These are phyloP conservation scores for Drosophila siamana DNA, from an alignment of 2,888 invertebrate species.

Conservation along the genomic window DNA sequence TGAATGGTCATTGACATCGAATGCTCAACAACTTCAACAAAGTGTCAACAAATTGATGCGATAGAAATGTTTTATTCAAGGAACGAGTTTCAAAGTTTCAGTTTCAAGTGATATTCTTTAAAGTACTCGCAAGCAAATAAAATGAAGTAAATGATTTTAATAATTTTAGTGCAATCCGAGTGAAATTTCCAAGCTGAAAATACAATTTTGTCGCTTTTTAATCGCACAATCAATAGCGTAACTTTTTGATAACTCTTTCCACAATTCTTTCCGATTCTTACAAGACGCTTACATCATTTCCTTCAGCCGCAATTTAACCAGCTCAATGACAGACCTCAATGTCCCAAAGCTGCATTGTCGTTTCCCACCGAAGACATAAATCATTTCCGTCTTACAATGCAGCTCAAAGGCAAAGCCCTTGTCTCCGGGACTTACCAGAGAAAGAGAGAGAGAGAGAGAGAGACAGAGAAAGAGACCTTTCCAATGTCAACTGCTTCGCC, in stretches of 20 bases:
- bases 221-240: neutral
- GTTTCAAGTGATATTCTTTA: neutral
- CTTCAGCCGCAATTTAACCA: neutral
- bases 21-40: slow-evolving; percentile 38
- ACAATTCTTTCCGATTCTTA: neutral
- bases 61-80: slow-evolving; percentile 23
- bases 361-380: slow-evolving; percentile 34
- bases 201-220: neutral
- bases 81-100: no score
- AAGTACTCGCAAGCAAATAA: no score
- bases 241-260: neutral
- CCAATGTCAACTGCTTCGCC: slow-evolving; percentile 11
- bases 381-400: slow-evolving; percentile 49
- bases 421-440: neutral
- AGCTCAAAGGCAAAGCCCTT: slow-evolving; percentile 1
- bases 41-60: slow-evolving; percentile 71
- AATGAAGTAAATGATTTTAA: no score
- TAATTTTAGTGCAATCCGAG: no score
- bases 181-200: no score
- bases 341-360: slow-evolving; percentile 20
- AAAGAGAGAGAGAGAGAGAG: no score
- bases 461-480: no score
- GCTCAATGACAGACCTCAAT: slow-evolving; percentile 13
- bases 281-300: slow-evolving; percentile 31
- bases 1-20: slow-evolving; percentile 70